phyloP scores from a whole-genome alignment of 2,113 vertebrate genomes.

The Myrmophylax atrothorax region DNA sequence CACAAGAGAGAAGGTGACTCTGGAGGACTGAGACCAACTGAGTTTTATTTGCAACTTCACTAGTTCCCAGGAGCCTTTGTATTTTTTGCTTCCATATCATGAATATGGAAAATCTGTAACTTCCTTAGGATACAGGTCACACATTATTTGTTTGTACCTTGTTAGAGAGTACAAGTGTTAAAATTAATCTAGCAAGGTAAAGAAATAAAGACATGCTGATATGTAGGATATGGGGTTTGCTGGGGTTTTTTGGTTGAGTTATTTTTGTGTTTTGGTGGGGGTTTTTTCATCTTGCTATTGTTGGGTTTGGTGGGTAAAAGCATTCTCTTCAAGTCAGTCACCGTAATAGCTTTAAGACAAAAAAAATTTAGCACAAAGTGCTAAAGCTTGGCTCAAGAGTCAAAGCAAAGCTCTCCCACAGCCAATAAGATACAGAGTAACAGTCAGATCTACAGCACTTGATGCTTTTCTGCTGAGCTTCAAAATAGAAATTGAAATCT shows the following conservation, averaged over 20 bases:
- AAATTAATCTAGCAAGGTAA: background rate
- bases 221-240: background rate
- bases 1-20: background rate
- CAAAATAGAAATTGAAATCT: background rate
- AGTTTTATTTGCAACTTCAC: background rate
- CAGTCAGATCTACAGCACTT: background rate
- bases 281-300: background rate
- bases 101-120: rapidly evolving
- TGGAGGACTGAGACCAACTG: background rate
- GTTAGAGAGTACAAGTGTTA: background rate
- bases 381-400: background rate
- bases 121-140: background rate
- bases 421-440: background rate
- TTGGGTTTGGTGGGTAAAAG: background rate
- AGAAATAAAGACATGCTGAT: background rate
- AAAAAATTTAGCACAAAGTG: background rate
- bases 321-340: background rate
- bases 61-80: background rate
- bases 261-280: background rate
- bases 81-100: background rate
- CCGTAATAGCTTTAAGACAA: background rate
- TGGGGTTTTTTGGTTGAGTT: background rate
- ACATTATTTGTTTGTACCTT: background rate
- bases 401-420: background rate
- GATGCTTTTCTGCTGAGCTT: background rate